A percentile compares a stretch with the other conserved stretches of the same genome.
Conservation (phyloP, 2,797 vertebrate genomes). For the Amblyraja radiata region DNA sequence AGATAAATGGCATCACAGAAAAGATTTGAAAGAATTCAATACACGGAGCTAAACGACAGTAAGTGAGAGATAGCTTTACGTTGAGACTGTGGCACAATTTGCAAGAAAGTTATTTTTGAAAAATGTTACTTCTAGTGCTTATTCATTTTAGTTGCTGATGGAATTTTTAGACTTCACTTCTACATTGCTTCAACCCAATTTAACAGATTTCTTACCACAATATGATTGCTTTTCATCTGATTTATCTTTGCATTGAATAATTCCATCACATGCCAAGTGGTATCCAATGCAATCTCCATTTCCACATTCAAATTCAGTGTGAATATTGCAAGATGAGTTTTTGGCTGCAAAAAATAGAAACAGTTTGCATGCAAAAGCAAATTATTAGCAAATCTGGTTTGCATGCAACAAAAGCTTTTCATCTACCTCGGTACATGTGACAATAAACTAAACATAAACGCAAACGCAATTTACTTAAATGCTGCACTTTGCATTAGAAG, state of each 20-base stretch:
- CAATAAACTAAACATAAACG: too few species aligned
- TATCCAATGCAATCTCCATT: slow-evolving; percentile 76
- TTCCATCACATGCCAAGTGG: slow-evolving; percentile 80
- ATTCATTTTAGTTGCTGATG: neutral
- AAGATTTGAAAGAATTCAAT: slow-evolving; percentile 18
- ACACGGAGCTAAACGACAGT: neutral
- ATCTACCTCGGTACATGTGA: too few species aligned
- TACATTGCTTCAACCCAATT: neutral
- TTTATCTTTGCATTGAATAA: slow-evolving; percentile 93
- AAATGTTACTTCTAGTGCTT: neutral
- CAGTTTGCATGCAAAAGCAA: neutral
- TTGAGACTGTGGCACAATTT: neutral
- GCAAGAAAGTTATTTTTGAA: slow-evolving; percentile 4
- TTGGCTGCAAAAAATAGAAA: slow-evolving; percentile 64
- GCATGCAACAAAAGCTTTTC: too few species aligned
- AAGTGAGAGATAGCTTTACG: neutral
- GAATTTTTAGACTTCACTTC: slow-evolving; percentile 4
- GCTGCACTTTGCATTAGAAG: too few species aligned
- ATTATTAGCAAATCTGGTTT: neutral
- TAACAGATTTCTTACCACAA: slow-evolving; percentile 71
- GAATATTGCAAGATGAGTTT: slow-evolving; percentile 88
- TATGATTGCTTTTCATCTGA: slow-evolving; percentile 96
- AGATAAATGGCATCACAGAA: neutral
- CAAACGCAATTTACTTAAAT: neutral
- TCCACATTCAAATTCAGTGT: slow-evolving; percentile 79